These are phyloP conservation scores for Porites rus DNA, from an alignment of 92 coral and sea anemone species.

Conservation along the genomic window DNA sequence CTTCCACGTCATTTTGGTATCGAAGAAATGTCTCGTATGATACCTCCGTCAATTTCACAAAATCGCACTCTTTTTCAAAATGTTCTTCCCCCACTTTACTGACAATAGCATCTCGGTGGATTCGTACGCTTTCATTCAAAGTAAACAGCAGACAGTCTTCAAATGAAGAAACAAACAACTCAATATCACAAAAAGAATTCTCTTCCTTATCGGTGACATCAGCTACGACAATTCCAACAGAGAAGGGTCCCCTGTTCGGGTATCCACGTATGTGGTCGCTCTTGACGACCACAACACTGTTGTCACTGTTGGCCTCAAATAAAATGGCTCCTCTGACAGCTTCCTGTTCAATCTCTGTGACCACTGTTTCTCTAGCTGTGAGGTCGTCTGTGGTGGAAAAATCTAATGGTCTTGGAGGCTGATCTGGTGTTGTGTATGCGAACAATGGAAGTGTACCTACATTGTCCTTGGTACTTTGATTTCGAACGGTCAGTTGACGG, in stretches of 20 bases:
- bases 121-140: neutral
- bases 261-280: constrained; percentile 1
- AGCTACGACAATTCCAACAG: constrained; percentile 22
- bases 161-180: constrained; percentile 3
- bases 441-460: constrained; percentile 57
- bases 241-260: neutral
- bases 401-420: constrained; percentile 42
- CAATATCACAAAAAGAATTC: constrained; percentile 4
- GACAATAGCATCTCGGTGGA: constrained; percentile 42
- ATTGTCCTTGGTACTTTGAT: constrained; percentile 64
- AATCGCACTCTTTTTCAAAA: constrained; percentile 27
- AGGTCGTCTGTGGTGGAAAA: constrained; percentile 17
- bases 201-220: constrained; percentile 25
- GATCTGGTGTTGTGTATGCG: constrained; percentile 48
- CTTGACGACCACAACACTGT: neutral
- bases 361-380: neutral
- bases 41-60: constrained; percentile 46
- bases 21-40: constrained; percentile 43
- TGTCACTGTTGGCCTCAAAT: constrained; percentile 22
- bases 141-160: constrained; percentile 29
- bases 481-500: constrained; percentile 51
- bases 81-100: constrained; percentile 50
- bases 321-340: neutral
- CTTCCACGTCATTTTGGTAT: constrained; percentile 39
- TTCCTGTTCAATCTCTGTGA: constrained; percentile 9